Conservation (phyloP, 2,888 invertebrate species). For the Scaptomyza polygonia region DNA sequence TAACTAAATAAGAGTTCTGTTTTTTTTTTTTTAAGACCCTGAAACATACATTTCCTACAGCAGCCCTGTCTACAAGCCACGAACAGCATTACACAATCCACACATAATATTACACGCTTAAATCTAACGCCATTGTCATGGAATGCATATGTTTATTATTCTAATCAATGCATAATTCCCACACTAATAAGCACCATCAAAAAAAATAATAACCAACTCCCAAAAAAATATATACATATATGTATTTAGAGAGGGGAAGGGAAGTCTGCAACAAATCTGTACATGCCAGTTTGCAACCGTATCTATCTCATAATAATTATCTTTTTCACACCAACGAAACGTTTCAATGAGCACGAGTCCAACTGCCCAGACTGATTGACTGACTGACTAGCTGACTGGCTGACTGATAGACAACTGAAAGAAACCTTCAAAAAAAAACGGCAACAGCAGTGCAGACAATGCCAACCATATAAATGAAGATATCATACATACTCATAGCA, state of each 20-base stretch:
- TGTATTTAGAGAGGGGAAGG: no score
- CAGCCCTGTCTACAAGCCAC: conserved; percentile 21
- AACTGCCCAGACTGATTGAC: conserved; percentile 26
- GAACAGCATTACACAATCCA: conserved; percentile 46
- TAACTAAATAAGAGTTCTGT: not conserved
- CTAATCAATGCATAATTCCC: conserved; percentile 71
- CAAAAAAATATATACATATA: conserved; percentile 29
- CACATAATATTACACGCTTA: conserved; percentile 45
- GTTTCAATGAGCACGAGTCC: conserved; percentile 60
- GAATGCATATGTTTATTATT: conserved; percentile 72
- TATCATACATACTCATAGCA: conserved; percentile 48
- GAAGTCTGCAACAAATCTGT: not conserved
- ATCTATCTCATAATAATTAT: conserved; percentile 51
- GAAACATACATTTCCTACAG: conserved; percentile 5
- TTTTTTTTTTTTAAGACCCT: conserved; percentile 11
- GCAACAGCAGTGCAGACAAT: conserved; percentile 65
- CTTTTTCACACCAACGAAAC: conserved; percentile 60
- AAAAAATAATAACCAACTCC: conserved; percentile 17
- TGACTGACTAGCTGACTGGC: conserved; percentile 38
- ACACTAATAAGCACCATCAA: conserved; percentile 63
- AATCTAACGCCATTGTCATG: conserved; percentile 56
- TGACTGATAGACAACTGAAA: conserved; percentile 50
- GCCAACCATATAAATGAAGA: conserved; percentile 71
- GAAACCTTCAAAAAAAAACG: conserved; percentile 69
- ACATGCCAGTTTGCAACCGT: conserved; percentile 28